A percentile compares a stretch with the other conserved stretches of the same genome.
Evolutionary conservation across 2,797 vertebrate species (phyloP).

Genomic region (Cephalopachus bancanus): DNA sequence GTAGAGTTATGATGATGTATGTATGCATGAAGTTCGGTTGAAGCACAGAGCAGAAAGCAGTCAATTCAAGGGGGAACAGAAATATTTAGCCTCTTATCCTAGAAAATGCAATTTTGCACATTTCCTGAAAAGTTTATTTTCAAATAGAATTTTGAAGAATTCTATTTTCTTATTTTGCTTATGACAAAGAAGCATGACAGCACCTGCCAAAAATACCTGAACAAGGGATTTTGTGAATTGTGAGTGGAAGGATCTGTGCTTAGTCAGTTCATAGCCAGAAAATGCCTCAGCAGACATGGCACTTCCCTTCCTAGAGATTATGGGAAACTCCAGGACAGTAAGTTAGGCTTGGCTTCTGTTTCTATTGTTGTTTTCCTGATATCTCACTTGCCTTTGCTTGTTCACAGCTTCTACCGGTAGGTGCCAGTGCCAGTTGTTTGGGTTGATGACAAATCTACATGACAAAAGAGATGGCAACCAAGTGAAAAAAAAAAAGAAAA

Average conservation of each 20-base stretch:
- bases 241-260: slow-evolving; percentile 22
- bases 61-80: background rate
- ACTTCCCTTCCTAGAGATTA: background rate
- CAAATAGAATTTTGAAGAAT: slow-evolving; percentile 52
- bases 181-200: slow-evolving; percentile 28
- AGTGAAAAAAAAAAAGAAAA: background rate
- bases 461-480: background rate
- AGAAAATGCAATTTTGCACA: background rate
- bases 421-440: background rate
- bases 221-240: slow-evolving; percentile 54
- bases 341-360: background rate
- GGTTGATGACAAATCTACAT: background rate
- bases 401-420: background rate
- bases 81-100: background rate
- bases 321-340: background rate
- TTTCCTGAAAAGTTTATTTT: slow-evolving; percentile 47
- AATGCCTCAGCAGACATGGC: background rate
- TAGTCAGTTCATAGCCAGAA: background rate
- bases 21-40: background rate
- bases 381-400: background rate
- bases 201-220: slow-evolving; percentile 27
- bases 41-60: background rate
- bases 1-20: background rate
- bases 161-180: slow-evolving; percentile 31
- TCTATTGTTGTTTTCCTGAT: background rate